Percentiles rank a stretch among this genome's conserved stretches.
These are phyloP conservation scores for Drosophila cracens DNA, from an alignment of 2,888 invertebrate species.

Conservation along the genomic window DNA sequence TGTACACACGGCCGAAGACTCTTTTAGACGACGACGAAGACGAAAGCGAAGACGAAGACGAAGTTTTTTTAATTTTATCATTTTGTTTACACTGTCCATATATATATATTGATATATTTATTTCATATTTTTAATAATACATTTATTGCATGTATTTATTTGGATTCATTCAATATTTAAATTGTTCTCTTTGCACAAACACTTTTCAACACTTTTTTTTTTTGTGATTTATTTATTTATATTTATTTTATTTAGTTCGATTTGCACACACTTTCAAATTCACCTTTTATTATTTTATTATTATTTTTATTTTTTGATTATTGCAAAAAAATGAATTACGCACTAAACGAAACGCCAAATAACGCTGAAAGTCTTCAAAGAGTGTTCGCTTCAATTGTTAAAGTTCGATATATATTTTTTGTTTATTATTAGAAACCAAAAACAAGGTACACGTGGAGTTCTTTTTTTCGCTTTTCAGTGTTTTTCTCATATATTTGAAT, in stretches of 20 bases:
- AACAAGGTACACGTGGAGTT: conserved; percentile 62
- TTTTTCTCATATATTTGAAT: conserved; percentile 59
- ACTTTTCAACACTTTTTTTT: conserved; percentile 40
- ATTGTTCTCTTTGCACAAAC: conserved; percentile 52
- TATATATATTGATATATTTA: conserved; percentile 10
- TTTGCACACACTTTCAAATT: conserved; percentile 43
- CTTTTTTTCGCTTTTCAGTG: conserved; percentile 55
- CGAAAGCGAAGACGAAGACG: conserved; percentile 17
- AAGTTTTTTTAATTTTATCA: conserved; percentile 26
- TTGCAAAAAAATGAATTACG: conserved; percentile 47
- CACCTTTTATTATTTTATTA: neutral
- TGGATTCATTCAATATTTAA: neutral
- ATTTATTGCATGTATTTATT: conserved; percentile 8
- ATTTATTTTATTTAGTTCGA: conserved; percentile 33
- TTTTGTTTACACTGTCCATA: conserved; percentile 39
- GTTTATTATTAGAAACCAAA: conserved; percentile 48
- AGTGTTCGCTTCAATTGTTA: conserved; percentile 81
- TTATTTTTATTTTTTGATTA: conserved; percentile 11
- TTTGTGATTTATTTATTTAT: conserved; percentile 19
- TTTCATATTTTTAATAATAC: conserved; percentile 2
- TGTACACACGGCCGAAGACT: conserved; percentile 48
- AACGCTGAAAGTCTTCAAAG: conserved; percentile 66
- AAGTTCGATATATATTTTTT: conserved; percentile 43
- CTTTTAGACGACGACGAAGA: conserved; percentile 19
- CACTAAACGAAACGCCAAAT: conserved; percentile 38